Conservation (phyloP, 2,888 invertebrate species). For the Xylota segnis region DNA sequence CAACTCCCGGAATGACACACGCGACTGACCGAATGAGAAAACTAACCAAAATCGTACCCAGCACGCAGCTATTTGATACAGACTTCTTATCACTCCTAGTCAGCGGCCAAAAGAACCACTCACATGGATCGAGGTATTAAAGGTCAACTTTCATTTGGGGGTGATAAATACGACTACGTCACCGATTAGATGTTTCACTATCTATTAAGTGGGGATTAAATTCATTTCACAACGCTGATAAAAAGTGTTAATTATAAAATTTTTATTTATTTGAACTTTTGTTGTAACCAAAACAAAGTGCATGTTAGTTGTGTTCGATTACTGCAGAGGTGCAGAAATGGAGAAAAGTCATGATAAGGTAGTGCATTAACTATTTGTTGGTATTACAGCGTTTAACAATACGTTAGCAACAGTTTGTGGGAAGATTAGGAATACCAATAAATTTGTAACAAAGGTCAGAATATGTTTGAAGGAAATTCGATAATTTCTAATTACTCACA, state of each 20-base stretch:
- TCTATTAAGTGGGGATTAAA: constrained; percentile 6
- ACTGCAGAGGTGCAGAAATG: too few species aligned
- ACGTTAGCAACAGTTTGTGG: background rate
- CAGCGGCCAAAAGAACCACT: constrained; percentile 14
- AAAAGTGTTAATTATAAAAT: background rate
- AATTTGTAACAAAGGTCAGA: background rate
- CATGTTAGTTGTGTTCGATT: constrained; percentile 39
- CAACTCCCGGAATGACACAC: background rate
- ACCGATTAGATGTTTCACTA: background rate
- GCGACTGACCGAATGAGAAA: constrained; percentile 23
- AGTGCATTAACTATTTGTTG: background rate
- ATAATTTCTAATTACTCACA: background rate
- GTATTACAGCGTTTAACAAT: background rate
- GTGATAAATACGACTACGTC: constrained; percentile 30
- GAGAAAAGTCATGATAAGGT: background rate
- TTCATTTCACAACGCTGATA: background rate
- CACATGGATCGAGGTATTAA: constrained; percentile 38
- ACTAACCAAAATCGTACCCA: constrained; percentile 33
- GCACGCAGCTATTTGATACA: constrained; percentile 37
- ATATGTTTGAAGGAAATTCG: background rate
- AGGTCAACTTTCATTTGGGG: constrained; percentile 37
- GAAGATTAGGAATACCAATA: background rate
- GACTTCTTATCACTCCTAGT: constrained; percentile 45
- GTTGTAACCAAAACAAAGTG: constrained; percentile 29
- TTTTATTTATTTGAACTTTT: background rate